phyloP scores from a whole-genome alignment of 2,113 vertebrate genomes.

The Anser brachyrhynchus region DNA sequence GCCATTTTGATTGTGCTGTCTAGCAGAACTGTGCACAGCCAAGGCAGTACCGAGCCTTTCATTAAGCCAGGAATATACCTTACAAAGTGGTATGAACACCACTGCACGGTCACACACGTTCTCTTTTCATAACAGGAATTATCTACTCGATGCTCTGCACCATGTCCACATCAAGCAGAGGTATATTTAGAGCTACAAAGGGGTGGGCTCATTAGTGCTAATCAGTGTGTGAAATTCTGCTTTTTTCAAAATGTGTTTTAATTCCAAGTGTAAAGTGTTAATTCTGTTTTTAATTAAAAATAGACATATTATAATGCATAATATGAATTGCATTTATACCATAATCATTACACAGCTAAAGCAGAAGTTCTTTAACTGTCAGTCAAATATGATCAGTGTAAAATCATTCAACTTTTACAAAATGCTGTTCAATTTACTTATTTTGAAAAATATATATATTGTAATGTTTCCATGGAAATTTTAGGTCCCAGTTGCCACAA shows the following conservation, averaged over 20 bases:
- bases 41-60: not conserved
- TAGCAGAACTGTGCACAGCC: not conserved
- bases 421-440: not conserved
- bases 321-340: not conserved
- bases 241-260: not conserved
- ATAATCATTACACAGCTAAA: not conserved
- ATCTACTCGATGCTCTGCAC: not conserved
- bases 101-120: not conserved
- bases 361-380: not conserved
- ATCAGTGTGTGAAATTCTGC: not conserved
- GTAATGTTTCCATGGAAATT: not conserved
- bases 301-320: not conserved
- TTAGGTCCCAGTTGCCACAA: not conserved
- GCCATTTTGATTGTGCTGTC: not conserved
- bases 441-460: not conserved
- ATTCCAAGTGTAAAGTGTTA: not conserved
- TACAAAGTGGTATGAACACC: not conserved
- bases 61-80: not conserved
- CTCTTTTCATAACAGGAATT: not conserved
- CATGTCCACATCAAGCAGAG: not conserved
- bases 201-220: not conserved
- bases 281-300: not conserved
- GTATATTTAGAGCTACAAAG: not conserved
- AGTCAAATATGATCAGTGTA: not conserved
- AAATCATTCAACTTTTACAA: not conserved